A percentile compares a stretch with the other conserved stretches of the same genome.
These are phyloP conservation scores for Propithecus deckenii DNA, from an alignment of 2,797 vertebrate species.

Conservation along the genomic window DNA sequence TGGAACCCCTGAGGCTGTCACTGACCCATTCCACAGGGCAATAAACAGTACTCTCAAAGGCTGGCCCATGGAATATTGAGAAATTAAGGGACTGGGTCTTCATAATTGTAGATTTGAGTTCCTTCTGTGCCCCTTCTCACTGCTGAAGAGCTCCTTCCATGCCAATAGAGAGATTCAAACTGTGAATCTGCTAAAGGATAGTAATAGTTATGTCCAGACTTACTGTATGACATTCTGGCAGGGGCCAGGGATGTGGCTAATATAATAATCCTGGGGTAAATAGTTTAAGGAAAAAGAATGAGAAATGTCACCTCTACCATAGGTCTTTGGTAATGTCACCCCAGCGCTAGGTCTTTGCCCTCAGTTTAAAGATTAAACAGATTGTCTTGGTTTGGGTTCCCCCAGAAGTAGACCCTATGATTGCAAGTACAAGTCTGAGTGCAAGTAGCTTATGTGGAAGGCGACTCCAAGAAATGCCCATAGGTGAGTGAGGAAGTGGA, in stretches of 20 bases:
- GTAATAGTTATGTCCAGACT: constrained; percentile 18
- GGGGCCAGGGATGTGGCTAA: background rate
- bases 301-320: background rate
- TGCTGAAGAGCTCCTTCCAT: background rate
- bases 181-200: background rate
- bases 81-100: background rate
- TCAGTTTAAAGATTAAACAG: constrained; percentile 29
- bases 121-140: background rate
- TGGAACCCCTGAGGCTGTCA: background rate
- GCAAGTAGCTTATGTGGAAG: background rate
- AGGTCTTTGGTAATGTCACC: background rate
- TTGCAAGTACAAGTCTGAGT: background rate
- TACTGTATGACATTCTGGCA: background rate
- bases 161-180: background rate
- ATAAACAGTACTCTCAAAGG: background rate
- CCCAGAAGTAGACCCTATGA: background rate
- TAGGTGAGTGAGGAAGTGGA: background rate
- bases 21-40: background rate
- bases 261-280: background rate
- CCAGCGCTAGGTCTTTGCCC: background rate
- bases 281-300: background rate
- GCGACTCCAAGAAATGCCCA: background rate
- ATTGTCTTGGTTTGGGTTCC: background rate
- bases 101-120: background rate
- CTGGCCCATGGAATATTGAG: background rate